Evolutionary conservation across 2,888 invertebrate species (phyloP), one percentile per base, ranked within the genome.

Genomic region (Tenthredo distinguenda): DNA sequence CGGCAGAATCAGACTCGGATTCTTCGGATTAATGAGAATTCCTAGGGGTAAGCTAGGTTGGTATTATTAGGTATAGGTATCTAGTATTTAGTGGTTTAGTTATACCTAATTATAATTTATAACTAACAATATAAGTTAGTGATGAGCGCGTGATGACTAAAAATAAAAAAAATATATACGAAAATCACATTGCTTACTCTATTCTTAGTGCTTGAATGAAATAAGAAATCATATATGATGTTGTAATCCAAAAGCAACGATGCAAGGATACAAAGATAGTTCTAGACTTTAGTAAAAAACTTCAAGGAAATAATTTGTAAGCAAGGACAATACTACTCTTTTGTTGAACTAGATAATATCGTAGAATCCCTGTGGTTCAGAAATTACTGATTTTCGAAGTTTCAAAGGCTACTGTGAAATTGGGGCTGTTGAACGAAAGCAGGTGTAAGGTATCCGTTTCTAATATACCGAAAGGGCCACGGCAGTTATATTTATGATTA

Each of bases 1-100:
- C 94, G 34, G 94, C 94, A 86, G 94, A 95, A 87, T 94, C 95
- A 37, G 95, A 95, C 87, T 94, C 95, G n/a, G 95, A 95, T 87
- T 95, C 92, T 15, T 92, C 95, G 86, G 95, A 95, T 87, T 95
- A 94, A 93, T 74, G 68, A 71, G 43, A 58, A 86, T 40, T 83
- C 68, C 12, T 82, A 84, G 37, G 58, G 72, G 55, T 71, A 37
- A 31, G 34, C 12, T 26, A 50, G 79, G 50, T 37, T 65, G 76
- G 79, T 58, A 84, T 55, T 83, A 83, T 50, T 47, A 81, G 34
- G 37, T 62, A 81, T 31, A 37, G 15, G 62, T 21, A 62, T 81
- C 15, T 77, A 77, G 26, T 34, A 34, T 50, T 76, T 7, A 76
- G 50, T 7, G 47, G 15, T 47, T 74, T 43, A 74, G 40, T 15